A percentile compares a stretch with the other conserved stretches of the same genome.
phyloP scores from a whole-genome alignment of 2,797 vertebrate genomes.

The Glyptemys insculpta region DNA sequence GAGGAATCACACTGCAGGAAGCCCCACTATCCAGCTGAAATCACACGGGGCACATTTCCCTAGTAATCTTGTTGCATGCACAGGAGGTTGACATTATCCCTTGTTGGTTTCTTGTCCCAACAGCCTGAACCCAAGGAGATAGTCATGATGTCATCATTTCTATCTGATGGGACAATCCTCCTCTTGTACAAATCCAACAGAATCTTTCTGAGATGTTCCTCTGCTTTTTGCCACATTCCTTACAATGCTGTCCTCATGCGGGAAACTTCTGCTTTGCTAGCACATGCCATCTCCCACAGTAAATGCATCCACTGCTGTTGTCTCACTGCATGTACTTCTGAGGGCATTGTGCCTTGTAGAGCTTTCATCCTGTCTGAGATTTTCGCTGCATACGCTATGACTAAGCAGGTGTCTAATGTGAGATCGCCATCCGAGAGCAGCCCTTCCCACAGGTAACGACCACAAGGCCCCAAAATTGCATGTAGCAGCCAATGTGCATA shows the following conservation, averaged over 20 bases:
- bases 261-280: background rate
- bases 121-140: background rate
- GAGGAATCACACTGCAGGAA: background rate
- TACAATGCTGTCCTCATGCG: background rate
- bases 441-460: background rate
- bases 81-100: background rate
- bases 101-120: background rate
- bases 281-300: background rate
- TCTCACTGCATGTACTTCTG: background rate
- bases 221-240: background rate
- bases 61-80: background rate
- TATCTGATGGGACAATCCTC: background rate
- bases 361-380: background rate
- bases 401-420: background rate
- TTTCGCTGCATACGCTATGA: background rate
- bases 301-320: background rate
- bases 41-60: background rate
- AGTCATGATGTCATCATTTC: background rate
- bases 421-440: background rate
- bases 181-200: background rate
- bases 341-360: background rate
- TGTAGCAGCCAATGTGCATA: background rate
- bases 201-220: background rate
- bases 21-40: background rate
- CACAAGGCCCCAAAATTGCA: background rate